Evolutionary conservation across 2,888 invertebrate species (phyloP).

Genomic region (Eudemis profundana): DNA sequence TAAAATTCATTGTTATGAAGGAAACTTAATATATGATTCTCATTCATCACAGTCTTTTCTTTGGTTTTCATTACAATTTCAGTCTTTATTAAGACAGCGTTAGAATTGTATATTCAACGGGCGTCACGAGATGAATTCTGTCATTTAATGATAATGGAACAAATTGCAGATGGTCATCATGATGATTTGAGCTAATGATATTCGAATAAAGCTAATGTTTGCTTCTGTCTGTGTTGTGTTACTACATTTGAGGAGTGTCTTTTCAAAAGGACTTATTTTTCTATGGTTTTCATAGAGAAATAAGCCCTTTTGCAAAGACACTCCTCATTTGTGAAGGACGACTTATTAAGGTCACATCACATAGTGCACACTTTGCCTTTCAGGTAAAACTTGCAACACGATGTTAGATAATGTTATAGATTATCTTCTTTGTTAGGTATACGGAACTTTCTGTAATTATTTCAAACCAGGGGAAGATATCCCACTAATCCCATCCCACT

Average conservation of each 20-base stretch:
- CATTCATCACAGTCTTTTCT: background rate
- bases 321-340: conserved; percentile 28
- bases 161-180: conserved; percentile 22
- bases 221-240: conserved; percentile 15
- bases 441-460: no score
- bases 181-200: conserved; percentile 34
- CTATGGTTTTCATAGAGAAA: no score
- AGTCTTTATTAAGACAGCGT: background rate
- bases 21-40: conserved; percentile 17
- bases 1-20: conserved; percentile 9
- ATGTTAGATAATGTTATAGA: no score
- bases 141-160: conserved; percentile 19
- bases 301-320: no score
- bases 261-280: no score
- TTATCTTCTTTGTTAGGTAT: no score
- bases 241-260: no score
- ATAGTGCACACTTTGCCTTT: background rate
- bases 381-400: no score
- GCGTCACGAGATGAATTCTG: conserved; percentile 3
- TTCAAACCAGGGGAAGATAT: no score
- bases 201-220: conserved; percentile 21
- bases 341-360: background rate
- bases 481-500: no score
- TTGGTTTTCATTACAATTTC: background rate
- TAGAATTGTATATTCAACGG: background rate